Percentiles rank a stretch among this genome's conserved stretches.
These are phyloP conservation scores for Alouatta palliata DNA, from an alignment of 2,113 vertebrate species.

Conservation along the genomic window DNA sequence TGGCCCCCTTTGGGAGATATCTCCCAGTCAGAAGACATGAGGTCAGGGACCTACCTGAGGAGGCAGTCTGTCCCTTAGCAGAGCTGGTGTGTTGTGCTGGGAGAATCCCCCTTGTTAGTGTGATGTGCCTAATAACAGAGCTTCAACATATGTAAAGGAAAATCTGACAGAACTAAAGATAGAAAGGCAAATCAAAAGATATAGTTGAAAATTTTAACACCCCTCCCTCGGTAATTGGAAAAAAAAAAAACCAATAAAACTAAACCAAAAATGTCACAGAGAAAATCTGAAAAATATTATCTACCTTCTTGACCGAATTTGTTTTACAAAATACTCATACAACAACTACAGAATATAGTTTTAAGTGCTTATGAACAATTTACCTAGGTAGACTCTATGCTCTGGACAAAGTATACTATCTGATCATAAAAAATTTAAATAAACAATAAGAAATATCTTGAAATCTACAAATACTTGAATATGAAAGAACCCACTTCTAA, in stretches of 20 bases:
- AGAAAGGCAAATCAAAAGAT: background rate
- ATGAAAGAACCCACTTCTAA: background rate
- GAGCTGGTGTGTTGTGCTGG: too few species aligned
- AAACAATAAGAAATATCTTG: background rate
- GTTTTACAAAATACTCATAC: background rate
- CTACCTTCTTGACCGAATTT: background rate
- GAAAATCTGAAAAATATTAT: background rate
- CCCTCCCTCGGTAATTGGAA: background rate
- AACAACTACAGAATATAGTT: background rate
- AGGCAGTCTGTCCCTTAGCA: too few species aligned
- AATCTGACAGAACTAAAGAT: background rate
- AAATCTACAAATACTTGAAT: background rate
- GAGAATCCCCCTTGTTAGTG: too few species aligned
- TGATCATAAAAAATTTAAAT: background rate
- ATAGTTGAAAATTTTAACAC: background rate
- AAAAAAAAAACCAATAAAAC: background rate
- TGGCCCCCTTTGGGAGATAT: too few species aligned
- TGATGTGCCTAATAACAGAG: background rate
- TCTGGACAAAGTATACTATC: background rate
- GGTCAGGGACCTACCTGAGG: too few species aligned
- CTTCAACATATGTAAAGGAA: background rate
- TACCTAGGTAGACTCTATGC: background rate
- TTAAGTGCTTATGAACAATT: background rate
- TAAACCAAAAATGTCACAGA: background rate
- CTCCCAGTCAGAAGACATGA: too few species aligned